phyloP scores from a whole-genome alignment of 1,140 invertebrate species.

The Zaprionus ghesquierei region DNA sequence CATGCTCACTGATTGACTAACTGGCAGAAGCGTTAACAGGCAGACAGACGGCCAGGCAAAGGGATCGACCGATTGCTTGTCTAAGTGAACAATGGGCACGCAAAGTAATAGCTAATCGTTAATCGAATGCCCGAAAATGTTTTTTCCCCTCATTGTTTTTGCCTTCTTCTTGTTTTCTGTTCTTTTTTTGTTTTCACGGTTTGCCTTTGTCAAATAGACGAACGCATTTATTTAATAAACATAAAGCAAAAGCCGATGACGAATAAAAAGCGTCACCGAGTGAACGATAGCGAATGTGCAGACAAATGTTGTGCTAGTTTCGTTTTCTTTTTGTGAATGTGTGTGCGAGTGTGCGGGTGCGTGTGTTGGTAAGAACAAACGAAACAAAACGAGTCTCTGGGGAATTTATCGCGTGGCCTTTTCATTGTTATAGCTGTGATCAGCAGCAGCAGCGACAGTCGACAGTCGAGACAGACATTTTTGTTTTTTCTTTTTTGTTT shows the following conservation, averaged over 20 bases:
- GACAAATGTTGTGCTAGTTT: conserved; percentile 15
- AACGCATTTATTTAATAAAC: conserved; percentile 39
- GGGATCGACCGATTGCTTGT: neutral
- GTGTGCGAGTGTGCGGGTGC: neutral
- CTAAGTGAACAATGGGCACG: conserved; percentile 7
- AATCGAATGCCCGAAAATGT: conserved; percentile 14
- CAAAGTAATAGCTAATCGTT: conserved; percentile 18
- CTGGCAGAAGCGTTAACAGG: neutral
- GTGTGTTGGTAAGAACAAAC: neutral
- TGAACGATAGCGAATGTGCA: conserved; percentile 17
- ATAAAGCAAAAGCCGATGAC: conserved; percentile 24
- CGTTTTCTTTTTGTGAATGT: too few relatives aligned
- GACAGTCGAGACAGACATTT: conserved; percentile 1
- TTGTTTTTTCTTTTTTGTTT: neutral
- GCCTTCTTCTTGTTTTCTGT: neutral
- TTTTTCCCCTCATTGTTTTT: neutral
- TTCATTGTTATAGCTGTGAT: conserved; percentile 35
- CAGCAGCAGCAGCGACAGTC: conserved; percentile 1
- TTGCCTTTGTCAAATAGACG: conserved; percentile 30
- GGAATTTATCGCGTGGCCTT: conserved; percentile 26
- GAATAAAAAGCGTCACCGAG: neutral
- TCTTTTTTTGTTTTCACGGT: neutral
- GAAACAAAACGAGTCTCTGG: conserved; percentile 17
- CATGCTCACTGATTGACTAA: conserved; percentile 10
- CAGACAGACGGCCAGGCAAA: neutral